phyloP scores from a whole-genome alignment of 2,888 invertebrate species.

The Alloplasta piceator region DNA sequence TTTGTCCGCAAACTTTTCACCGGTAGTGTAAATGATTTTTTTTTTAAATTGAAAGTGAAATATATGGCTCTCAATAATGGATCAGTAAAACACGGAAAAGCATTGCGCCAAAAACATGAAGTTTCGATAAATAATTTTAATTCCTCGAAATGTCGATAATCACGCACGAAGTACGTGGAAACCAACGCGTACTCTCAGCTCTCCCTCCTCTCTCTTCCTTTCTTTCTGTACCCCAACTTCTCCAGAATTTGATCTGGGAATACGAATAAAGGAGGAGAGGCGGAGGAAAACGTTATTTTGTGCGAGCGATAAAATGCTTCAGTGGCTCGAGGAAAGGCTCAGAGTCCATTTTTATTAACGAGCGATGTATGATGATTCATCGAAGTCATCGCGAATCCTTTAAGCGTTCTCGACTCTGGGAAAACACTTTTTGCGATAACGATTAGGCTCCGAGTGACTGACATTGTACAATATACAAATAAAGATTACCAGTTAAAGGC shows the following conservation, averaged over 20 bases:
- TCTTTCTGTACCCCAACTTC: neutral
- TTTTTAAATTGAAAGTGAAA: no score
- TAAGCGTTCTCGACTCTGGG: neutral
- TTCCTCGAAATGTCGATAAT: constrained; percentile 23
- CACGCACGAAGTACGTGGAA: constrained; percentile 9
- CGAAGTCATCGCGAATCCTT: constrained; percentile 27
- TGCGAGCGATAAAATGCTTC: constrained; percentile 36
- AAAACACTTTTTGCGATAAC: constrained; percentile 26
- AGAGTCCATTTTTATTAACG: constrained; percentile 32
- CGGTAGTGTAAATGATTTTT: no score
- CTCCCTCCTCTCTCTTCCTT: constrained; percentile 5
- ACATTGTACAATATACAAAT: no score
- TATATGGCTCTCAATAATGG: no score
- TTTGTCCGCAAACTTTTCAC: no score
- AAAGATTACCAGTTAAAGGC: no score
- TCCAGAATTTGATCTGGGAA: constrained; percentile 19
- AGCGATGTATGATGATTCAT: constrained; percentile 23
- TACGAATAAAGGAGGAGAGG: constrained; percentile 12
- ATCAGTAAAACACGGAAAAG: no score
- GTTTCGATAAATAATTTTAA: neutral
- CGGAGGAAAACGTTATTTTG: constrained; percentile 15
- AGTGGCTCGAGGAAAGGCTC: neutral
- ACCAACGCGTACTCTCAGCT: constrained; percentile 30
- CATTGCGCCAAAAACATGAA: no score
- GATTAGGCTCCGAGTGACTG: neutral